These are phyloP conservation scores for Psephotus haematonotus DNA, from an alignment of 2,113 vertebrate species.

Conservation along the genomic window DNA sequence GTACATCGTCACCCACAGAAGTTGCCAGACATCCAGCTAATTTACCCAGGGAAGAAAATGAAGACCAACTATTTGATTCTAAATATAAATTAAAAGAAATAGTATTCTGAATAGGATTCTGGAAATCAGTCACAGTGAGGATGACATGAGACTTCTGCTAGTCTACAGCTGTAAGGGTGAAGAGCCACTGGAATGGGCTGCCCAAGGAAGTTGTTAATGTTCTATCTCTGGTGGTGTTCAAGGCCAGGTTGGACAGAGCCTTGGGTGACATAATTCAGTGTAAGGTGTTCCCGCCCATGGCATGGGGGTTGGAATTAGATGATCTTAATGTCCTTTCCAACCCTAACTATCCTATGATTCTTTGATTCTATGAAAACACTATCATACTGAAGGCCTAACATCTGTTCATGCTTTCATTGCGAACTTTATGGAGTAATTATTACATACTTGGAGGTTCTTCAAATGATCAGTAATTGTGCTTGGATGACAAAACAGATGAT, in stretches of 20 bases:
- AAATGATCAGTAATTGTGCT: not conserved
- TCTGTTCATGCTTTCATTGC: not conserved
- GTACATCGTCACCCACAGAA: not conserved
- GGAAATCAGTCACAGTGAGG: not conserved
- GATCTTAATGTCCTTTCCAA: too few relatives aligned
- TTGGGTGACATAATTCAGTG: too few relatives aligned
- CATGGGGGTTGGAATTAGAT: too few relatives aligned
- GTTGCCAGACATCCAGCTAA: not conserved
- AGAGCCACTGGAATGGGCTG: too few relatives aligned
- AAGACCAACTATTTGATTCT: not conserved
- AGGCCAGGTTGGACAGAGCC: too few relatives aligned
- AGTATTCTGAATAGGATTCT: not conserved
- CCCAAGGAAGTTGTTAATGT: too few relatives aligned
- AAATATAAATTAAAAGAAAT: not conserved
- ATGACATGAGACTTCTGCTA: not conserved
- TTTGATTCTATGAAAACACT: not conserved
- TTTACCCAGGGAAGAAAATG: not conserved
- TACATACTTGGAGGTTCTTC: not conserved
- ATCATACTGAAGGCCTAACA: not conserved
- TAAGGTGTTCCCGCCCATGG: too few relatives aligned
- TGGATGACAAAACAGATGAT: not conserved
- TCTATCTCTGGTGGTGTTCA: too few relatives aligned
- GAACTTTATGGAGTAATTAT: not conserved
- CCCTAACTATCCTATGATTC: too few relatives aligned
- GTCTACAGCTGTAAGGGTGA: not conserved